Evolutionary conservation across 2,113 vertebrate species (phyloP).

Genomic region (Spea bombifrons): DNA sequence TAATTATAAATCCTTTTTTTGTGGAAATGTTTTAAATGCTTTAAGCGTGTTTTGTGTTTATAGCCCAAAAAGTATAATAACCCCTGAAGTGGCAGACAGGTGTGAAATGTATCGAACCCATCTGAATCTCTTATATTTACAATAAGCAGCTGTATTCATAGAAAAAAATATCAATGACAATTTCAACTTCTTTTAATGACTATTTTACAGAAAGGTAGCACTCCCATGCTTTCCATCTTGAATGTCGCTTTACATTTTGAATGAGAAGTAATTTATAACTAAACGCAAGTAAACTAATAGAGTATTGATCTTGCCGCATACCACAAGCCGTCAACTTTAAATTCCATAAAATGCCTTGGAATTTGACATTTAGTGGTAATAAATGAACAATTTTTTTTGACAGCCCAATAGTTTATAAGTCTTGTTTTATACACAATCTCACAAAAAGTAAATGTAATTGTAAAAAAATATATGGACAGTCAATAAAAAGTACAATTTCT

Average conservation of each 20-base stretch:
- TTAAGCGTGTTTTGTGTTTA: no score
- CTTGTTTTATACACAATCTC: neutral
- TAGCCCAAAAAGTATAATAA: no score
- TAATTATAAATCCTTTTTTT: no score
- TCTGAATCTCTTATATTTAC: no score
- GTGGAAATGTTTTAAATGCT: no score
- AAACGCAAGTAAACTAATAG: slow-evolving; percentile 15
- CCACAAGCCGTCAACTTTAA: neutral
- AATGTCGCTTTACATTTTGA: neutral
- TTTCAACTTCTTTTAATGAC: no score
- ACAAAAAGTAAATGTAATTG: neutral
- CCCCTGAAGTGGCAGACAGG: no score
- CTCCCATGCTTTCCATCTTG: neutral
- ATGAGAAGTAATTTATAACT: slow-evolving; percentile 13
- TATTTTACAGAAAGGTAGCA: no score
- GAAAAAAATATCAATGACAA: no score
- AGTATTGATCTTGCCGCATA: slow-evolving; percentile 12
- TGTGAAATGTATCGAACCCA: no score
- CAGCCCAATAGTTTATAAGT: neutral
- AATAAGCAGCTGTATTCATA: no score
- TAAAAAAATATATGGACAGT: neutral
- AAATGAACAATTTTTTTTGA: neutral
- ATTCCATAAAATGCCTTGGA: slow-evolving; percentile 4
- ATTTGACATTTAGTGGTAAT: slow-evolving; percentile 1
- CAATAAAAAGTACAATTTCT: no score